Conservation (phyloP, 2,888 invertebrate species). For the Hanleya hanleyi region DNA sequence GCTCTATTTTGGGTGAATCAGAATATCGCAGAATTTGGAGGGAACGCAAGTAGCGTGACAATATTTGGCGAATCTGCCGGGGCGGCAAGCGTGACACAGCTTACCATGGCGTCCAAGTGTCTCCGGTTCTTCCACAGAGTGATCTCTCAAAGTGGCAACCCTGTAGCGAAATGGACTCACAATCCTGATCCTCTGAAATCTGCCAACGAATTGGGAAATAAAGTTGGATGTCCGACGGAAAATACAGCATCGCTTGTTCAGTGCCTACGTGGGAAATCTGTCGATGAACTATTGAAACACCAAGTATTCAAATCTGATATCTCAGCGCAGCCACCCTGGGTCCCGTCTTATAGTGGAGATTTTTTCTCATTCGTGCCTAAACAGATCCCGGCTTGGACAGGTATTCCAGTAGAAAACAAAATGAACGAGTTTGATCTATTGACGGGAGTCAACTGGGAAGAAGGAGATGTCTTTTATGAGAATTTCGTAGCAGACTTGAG, state of each 20-base stretch:
- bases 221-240: neutral
- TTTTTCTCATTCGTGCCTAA: neutral
- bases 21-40: neutral
- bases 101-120: neutral
- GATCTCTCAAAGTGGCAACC: constrained; percentile 1
- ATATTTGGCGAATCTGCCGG: constrained; percentile 1
- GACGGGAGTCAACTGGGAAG: neutral
- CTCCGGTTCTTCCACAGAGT: neutral
- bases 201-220: neutral
- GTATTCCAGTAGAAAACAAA: too few species aligned
- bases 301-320: neutral
- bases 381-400: neutral
- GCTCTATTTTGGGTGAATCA: neutral
- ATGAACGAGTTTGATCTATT: neutral
- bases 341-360: neutral
- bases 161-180: neutral
- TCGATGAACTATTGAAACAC: neutral
- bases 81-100: neutral
- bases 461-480: too few species aligned
- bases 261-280: neutral
- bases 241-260: neutral
- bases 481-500: too few species aligned
- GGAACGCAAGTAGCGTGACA: neutral
- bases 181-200: neutral
- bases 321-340: neutral